phyloP scores from a whole-genome alignment of 2,113 vertebrate genomes.

The Zapornia atra region DNA sequence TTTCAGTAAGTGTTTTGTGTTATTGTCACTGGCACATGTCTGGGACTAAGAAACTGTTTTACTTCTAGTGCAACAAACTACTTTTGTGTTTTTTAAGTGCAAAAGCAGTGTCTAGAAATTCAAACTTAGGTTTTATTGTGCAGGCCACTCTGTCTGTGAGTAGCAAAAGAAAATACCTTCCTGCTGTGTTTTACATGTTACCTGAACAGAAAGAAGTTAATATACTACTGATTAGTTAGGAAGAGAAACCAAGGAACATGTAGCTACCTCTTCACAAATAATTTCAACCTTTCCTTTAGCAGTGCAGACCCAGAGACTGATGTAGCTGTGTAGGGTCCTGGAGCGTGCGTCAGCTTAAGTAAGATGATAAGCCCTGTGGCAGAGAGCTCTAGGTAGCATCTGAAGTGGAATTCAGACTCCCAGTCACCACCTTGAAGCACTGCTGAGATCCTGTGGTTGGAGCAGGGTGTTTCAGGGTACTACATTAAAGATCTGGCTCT shows the following conservation, averaged over 20 bases:
- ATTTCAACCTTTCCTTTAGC: neutral
- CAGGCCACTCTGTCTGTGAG: neutral
- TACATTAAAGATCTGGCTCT: neutral
- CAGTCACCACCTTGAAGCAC: neutral
- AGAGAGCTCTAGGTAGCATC: neutral
- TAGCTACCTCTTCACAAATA: neutral
- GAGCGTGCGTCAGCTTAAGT: neutral
- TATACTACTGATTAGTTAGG: neutral
- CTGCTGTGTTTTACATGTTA: neutral
- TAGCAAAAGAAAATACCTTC: neutral
- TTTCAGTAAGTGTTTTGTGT: neutral
- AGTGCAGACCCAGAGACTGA: fast-evolving
- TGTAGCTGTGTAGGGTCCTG: neutral
- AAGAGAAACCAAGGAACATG: neutral
- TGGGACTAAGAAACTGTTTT: neutral
- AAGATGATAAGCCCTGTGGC: neutral
- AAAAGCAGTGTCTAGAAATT: neutral
- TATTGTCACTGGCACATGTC: neutral
- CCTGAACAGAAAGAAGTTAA: neutral
- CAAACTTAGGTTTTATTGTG: neutral
- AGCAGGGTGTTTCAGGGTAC: neutral
- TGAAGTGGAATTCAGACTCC: neutral
- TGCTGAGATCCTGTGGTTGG: neutral
- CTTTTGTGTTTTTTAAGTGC: neutral
- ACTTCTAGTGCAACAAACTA: neutral